A percentile compares a stretch with the other conserved stretches of the same genome.
Conservation (phyloP, 2,888 invertebrate genomes). For the Folsomia manolachei region DNA sequence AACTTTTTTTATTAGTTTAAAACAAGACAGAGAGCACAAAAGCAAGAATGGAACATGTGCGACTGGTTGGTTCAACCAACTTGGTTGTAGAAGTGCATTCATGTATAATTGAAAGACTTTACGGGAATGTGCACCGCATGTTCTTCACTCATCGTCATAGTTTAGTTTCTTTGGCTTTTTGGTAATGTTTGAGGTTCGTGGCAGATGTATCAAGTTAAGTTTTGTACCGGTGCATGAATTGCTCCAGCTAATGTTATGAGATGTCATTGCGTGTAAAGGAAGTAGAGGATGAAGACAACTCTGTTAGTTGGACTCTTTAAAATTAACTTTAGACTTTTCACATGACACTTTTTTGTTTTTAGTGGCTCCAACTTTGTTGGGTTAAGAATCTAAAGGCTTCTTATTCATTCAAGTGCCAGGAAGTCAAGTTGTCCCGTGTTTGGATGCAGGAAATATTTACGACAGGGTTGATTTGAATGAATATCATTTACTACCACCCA, state of each 20-base stretch:
- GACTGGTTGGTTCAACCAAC: too few species aligned
- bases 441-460: background rate
- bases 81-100: too few species aligned
- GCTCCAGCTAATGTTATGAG: background rate
- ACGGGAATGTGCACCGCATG: conserved; percentile 1
- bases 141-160: background rate
- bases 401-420: too few species aligned
- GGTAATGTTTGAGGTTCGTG: background rate
- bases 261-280: background rate
- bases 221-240: background rate
- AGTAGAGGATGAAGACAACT: background rate
- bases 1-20: background rate
- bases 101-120: background rate
- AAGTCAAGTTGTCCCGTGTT: background rate
- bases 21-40: background rate
- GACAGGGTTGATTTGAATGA: background rate
- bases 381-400: too few species aligned
- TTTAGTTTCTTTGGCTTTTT: background rate
- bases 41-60: too few species aligned
- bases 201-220: background rate
- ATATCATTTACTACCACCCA: background rate
- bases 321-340: background rate
- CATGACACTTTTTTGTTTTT: background rate
- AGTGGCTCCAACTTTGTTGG: too few species aligned
- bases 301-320: background rate